Base-by-base conservation (phyloP, 2,888 invertebrate genomes). In the Cerceris ruficornis region DNA sequence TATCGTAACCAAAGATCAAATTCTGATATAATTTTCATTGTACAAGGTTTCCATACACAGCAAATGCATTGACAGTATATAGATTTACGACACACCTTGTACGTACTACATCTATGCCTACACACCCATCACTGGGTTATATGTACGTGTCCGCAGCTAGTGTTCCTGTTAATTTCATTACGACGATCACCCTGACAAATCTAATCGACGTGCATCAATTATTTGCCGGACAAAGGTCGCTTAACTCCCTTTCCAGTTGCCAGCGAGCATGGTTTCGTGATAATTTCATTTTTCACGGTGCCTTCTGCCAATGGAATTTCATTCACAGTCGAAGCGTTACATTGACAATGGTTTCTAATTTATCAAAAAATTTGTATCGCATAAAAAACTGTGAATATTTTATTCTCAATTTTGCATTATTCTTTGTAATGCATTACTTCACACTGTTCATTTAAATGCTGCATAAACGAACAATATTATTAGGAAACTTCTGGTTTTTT, bases 141-240 rank as follows among this genome's bases (percentile, higher is more conserved):
- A 57, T 68, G 67, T 80, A 72, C 75, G 59, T 57, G 77, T 72
- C 74, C 77, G 69, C 73, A 66, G 65, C 77, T 75, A 58, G 77
- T 70, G 84, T 82, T 84, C 77, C 83, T 82, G 84, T 84, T 88
- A 82, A 89, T 88, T 87, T 85, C 87, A 88, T 90, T 88, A 88
- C 86, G 72, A 82, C 85, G 88, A 89, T 87, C 86, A 86, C 80
- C 82, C 87, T 87, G 89, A 88, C 89, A 90, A 90, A 90, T 90
- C 88, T 88, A 91, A 91, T 90, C 89, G 89, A 87, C 88, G 88
- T 85, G 81, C 88, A 88, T 84, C 87, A 91, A 90, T 91, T 90
- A 89, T 89, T 90, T 88, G 85, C 85, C 81, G 87, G 84, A 84
- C 80, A 86, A 86, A 85, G 86, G 84, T 84, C 86, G 86, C 73